Conservation (phyloP, 2,113 vertebrate species). For the Engystomops pustulosus region DNA sequence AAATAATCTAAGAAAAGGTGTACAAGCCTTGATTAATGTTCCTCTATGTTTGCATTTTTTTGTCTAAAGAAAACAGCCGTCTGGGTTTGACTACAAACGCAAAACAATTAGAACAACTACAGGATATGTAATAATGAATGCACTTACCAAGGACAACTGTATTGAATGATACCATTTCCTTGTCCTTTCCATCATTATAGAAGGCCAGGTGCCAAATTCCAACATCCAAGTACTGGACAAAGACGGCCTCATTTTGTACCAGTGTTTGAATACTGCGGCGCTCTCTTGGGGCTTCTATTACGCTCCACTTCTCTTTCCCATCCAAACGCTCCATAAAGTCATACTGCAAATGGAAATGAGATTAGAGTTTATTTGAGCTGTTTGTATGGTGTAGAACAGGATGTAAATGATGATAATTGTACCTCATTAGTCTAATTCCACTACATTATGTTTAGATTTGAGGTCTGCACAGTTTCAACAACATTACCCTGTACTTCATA, state of each 20-base stretch:
- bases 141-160: constrained; percentile 92
- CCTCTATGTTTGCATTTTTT: too few species aligned
- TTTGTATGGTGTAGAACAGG: not conserved
- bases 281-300: constrained; percentile 92
- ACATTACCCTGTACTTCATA: not conserved
- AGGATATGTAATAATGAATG: constrained; percentile 19
- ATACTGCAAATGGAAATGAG: constrained; percentile 75
- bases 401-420: constrained; percentile 2
- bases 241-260: constrained; percentile 96
- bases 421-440: not conserved
- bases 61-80: too few species aligned
- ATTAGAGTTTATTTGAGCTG: not conserved
- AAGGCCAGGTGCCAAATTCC: constrained; percentile 97
- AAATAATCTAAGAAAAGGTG: too few species aligned
- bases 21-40: too few species aligned
- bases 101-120: too few species aligned
- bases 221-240: constrained; percentile 94
- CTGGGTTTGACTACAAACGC: too few species aligned
- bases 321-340: constrained; percentile 98
- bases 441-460: not conserved
- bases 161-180: constrained; percentile 93
- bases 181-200: constrained; percentile 97
- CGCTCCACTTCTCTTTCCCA: constrained; percentile 98
- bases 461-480: not conserved
- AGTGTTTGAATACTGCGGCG: constrained; percentile 94